Conservation (phyloP, 2,797 vertebrate species). For the Chromobotia macracanthus region DNA sequence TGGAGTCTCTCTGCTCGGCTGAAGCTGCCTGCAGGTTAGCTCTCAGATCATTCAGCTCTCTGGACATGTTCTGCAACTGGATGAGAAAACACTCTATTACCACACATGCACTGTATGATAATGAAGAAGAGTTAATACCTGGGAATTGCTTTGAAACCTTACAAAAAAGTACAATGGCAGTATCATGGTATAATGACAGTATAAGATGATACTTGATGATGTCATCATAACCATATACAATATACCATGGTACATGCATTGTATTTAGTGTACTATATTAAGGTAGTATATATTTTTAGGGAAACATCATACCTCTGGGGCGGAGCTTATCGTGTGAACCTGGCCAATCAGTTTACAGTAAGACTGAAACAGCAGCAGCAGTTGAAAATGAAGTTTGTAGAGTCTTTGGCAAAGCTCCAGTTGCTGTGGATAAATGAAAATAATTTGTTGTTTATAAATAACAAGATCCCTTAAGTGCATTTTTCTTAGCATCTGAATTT, state of each 20-base stretch:
- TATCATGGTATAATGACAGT: neutral
- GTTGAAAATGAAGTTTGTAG: constrained; percentile 98
- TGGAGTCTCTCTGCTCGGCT: constrained; percentile 15
- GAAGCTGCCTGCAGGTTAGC: constrained; percentile 86
- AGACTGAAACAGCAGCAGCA: constrained; percentile 97
- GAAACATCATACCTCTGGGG: constrained; percentile 85
- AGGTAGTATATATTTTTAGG: too few species aligned
- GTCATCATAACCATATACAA: too few species aligned
- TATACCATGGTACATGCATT: too few species aligned
- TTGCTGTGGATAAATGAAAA: constrained; percentile 79
- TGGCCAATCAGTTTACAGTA: constrained; percentile 98
- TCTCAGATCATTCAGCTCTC: constrained; percentile 90
- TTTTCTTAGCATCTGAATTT: neutral
- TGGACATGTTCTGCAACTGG: constrained; percentile 93
- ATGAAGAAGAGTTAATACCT: neutral
- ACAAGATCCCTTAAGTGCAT: too few species aligned
- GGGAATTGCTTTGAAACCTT: too few species aligned
- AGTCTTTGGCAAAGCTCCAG: constrained; percentile 96
- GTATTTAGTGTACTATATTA: too few species aligned
- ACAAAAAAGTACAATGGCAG: neutral
- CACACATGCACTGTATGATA: neutral
- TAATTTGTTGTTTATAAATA: neutral
- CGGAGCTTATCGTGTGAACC: constrained; percentile 87
- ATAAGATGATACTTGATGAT: too few species aligned
- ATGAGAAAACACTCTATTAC: constrained; percentile 13